These are phyloP conservation scores for Lamellibrachia columna DNA, from an alignment of 2,888 invertebrate species.

Conservation along the genomic window DNA sequence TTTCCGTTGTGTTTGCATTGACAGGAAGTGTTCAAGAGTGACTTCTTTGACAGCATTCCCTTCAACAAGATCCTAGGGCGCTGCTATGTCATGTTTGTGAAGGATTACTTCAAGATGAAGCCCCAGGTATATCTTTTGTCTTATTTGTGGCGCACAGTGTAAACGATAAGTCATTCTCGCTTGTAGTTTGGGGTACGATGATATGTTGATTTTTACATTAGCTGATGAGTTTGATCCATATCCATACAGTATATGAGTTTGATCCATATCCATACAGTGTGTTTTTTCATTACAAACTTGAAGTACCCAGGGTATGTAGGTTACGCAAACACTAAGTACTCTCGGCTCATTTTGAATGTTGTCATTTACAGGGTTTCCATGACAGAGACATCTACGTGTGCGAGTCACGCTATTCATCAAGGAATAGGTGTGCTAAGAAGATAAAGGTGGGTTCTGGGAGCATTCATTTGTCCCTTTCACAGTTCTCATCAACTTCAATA, in stretches of 20 bases:
- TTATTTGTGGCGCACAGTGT: not conserved
- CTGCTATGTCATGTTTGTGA: conserved; percentile 92
- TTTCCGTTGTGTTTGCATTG: conserved; percentile 18
- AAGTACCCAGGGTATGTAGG: no score
- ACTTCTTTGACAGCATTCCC: conserved; percentile 84
- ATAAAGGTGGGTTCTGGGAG: conserved; percentile 70
- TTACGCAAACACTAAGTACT: not conserved
- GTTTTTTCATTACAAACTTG: no score
- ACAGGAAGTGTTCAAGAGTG: conserved; percentile 93
- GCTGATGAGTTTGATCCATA: no score
- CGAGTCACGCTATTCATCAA: conserved; percentile 91
- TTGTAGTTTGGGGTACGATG: not conserved
- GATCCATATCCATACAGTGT: no score
- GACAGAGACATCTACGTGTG: conserved; percentile 97
- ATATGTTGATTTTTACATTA: not conserved
- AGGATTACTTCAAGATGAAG: conserved; percentile 89
- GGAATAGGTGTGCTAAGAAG: conserved; percentile 89
- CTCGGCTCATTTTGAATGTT: not conserved
- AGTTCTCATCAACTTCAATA: not conserved
- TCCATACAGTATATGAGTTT: no score
- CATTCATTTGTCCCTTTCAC: not conserved
- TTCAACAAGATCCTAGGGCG: conserved; percentile 86
- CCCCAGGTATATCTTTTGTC: conserved; percentile 72
- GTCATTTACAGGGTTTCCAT: conserved; percentile 72
- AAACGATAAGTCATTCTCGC: not conserved